phyloP scores from a whole-genome alignment of 2,113 vertebrate genomes.

The Martes martes region DNA sequence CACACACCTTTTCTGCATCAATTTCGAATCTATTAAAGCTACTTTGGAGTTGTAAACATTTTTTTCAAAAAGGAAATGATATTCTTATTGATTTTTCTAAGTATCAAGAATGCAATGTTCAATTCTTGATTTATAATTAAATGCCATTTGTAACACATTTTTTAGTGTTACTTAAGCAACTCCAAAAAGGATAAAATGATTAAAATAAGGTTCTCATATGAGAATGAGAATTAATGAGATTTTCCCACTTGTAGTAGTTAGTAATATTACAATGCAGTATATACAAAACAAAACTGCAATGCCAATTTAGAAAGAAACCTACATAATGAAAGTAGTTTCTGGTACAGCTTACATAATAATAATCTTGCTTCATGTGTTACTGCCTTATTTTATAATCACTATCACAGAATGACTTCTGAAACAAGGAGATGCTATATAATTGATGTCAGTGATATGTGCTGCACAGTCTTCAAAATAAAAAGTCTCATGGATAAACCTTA shows the following conservation, averaged over 20 bases:
- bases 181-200: slow-evolving; percentile 37
- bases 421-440: background rate
- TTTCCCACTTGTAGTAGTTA: background rate
- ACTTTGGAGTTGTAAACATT: background rate
- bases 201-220: background rate
- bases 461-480: background rate
- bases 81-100: background rate
- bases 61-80: background rate
- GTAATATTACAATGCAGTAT: slow-evolving; percentile 23
- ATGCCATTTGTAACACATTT: background rate
- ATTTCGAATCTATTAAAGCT: slow-evolving; percentile 26
- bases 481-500: background rate
- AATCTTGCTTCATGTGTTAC: background rate
- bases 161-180: slow-evolving; percentile 6
- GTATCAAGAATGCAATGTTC: slow-evolving; percentile 11
- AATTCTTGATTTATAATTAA: slow-evolving; percentile 31
- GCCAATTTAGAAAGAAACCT: slow-evolving; percentile 56
- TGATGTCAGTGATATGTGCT: background rate
- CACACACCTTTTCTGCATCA: background rate
- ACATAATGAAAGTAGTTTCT: slow-evolving; percentile 54
- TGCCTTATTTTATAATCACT: slow-evolving; percentile 4
- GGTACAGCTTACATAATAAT: background rate
- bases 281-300: slow-evolving; percentile 60
- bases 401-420: background rate
- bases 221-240: slow-evolving; percentile 15